phyloP scores from a whole-genome alignment of 1,140 invertebrate species.

The Listronotus oregonensis region DNA sequence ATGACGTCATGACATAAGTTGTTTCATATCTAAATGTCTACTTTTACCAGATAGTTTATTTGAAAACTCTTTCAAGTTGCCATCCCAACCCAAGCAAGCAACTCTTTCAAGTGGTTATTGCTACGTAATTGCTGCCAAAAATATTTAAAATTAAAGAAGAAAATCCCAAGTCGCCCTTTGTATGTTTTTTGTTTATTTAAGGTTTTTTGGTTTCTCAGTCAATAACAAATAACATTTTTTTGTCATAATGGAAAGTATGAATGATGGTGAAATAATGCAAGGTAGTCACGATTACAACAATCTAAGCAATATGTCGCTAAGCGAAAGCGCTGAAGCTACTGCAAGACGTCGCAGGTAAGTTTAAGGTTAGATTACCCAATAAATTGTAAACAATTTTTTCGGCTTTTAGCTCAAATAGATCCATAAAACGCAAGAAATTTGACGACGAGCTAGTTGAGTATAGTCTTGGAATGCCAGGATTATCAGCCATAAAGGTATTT shows the following conservation, averaged over 20 bases:
- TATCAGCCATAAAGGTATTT: conserved; percentile 60
- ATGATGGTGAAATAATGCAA: conserved; percentile 18
- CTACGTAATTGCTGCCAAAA: too few species aligned
- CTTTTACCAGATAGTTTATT: too few species aligned
- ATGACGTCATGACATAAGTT: too few species aligned
- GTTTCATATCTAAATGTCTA: too few species aligned
- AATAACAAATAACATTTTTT: neutral
- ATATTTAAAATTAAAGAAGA: too few species aligned
- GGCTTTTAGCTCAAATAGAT: conserved; percentile 78
- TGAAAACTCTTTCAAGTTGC: too few species aligned
- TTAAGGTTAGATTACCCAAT: neutral
- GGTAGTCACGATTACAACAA: conserved; percentile 16
- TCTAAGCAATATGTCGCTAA: conserved; percentile 20
- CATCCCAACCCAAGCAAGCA: too few species aligned
- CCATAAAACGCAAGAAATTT: conserved; percentile 94
- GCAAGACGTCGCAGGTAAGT: conserved; percentile 31
- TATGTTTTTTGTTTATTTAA: too few species aligned
- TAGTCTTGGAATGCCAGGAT: conserved; percentile 70
- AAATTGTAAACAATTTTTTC: neutral
- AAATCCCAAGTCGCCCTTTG: too few species aligned
- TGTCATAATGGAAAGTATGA: conserved; percentile 17
- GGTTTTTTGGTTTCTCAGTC: too few species aligned
- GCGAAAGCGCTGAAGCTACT: conserved; percentile 32
- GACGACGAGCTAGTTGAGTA: conserved; percentile 96
- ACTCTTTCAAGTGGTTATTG: too few species aligned